Conservation (phyloP, 1,140 invertebrate genomes). For the Delia radicum region DNA sequence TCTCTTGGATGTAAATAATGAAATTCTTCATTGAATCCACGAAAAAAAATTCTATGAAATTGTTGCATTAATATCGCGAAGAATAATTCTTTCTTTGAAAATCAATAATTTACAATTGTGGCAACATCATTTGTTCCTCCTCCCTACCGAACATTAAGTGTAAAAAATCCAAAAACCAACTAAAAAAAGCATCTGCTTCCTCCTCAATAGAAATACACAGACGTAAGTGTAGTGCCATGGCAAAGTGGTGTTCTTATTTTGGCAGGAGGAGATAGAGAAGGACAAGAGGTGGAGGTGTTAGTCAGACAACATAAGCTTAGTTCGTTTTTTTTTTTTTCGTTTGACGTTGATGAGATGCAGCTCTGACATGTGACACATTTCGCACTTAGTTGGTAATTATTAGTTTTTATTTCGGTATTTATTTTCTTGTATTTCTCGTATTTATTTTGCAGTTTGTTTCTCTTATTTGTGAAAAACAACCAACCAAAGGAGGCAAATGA, state of each 20-base stretch:
- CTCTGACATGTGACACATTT: slow-evolving; percentile 23
- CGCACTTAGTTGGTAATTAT: slow-evolving; percentile 22
- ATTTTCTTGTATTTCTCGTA: background rate
- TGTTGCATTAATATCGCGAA: too few species aligned
- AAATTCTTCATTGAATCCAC: too few species aligned
- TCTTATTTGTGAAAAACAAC: too few species aligned
- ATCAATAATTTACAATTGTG: slow-evolving; percentile 23
- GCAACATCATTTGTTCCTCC: background rate
- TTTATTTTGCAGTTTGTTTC: background rate
- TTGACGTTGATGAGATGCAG: slow-evolving; percentile 19
- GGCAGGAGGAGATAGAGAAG: background rate
- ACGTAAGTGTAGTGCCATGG: background rate
- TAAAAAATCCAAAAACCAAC: background rate
- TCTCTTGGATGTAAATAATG: too few species aligned
- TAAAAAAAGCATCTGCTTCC: background rate
- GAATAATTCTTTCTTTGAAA: too few species aligned
- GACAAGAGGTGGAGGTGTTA: background rate
- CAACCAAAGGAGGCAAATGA: background rate
- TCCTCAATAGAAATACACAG: background rate
- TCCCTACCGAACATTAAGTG: background rate
- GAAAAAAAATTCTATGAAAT: too few species aligned
- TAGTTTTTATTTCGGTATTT: slow-evolving; percentile 1
- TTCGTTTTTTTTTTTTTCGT: background rate
- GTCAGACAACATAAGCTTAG: background rate
- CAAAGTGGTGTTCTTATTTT: background rate